Conservation (phyloP, 1,140 invertebrate species). For the Ridgeia piscesae region DNA sequence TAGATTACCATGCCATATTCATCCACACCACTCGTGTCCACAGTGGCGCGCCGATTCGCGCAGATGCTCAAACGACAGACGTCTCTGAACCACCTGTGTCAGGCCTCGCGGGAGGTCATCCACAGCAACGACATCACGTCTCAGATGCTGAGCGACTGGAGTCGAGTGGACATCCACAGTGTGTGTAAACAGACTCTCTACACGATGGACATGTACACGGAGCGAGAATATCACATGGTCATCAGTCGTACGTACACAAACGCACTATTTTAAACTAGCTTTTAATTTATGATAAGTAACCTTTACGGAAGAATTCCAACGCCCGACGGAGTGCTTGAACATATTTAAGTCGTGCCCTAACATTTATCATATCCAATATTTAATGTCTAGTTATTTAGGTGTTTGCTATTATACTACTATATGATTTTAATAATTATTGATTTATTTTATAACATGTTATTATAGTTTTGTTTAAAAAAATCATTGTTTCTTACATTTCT, state of each 20-base stretch:
- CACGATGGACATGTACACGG: slow-evolving; percentile 54
- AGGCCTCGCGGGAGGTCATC: slow-evolving; percentile 52
- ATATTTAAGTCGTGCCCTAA: no score
- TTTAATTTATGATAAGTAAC: no score
- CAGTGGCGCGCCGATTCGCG: slow-evolving; percentile 50
- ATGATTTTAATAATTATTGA: no score
- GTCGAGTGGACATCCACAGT: slow-evolving; percentile 55
- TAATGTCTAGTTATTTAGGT: no score
- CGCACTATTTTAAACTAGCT: no score
- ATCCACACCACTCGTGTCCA: slow-evolving; percentile 17
- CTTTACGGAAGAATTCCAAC: no score
- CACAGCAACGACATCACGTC: slow-evolving; percentile 45
- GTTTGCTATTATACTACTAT: no score
- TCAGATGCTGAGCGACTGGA: slow-evolving; percentile 59
- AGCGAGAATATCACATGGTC: slow-evolving; percentile 47
- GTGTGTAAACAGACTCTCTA: slow-evolving; percentile 60
- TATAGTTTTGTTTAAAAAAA: no score
- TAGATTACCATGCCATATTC: not conserved
- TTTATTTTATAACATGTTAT: no score
- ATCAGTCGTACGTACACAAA: not conserved
- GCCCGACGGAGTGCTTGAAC: no score
- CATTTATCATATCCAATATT: no score
- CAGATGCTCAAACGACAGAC: slow-evolving; percentile 51
- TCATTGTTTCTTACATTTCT: no score
- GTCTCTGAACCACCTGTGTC: slow-evolving; percentile 56